Percentiles rank a stretch among this genome's conserved stretches.
Evolutionary conservation across 2,797 vertebrate species (phyloP).

Genomic region (Carapus acus): DNA sequence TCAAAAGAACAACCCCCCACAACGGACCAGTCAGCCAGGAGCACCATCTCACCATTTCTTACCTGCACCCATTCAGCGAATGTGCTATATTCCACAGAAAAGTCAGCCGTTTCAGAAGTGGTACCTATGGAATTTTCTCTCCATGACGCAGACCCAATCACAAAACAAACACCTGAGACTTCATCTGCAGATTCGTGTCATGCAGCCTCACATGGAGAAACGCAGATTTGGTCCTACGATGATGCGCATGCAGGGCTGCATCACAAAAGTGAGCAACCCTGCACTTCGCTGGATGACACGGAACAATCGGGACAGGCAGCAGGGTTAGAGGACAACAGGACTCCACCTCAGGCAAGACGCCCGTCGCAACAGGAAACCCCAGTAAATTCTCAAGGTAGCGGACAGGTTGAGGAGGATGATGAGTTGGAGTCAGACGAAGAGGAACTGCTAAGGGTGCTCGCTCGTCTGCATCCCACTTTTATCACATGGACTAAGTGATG

Average conservation of each 20-base stretch:
- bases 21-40: neutral
- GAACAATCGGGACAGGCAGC: conserved; percentile 18
- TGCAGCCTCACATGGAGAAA: too few relatives aligned
- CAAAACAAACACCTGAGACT: conserved; percentile 12
- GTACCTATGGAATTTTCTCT: conserved; percentile 45
- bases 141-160: conserved; percentile 27
- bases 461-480: conserved; percentile 59
- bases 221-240: too few relatives aligned
- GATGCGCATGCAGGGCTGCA: too few relatives aligned
- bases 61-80: too few relatives aligned
- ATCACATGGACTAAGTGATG: conserved; percentile 59
- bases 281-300: conserved; percentile 47
- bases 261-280: conserved; percentile 47
- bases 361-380: conserved; percentile 12
- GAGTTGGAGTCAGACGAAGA: conserved; percentile 58
- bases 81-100: too few relatives aligned
- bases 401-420: conserved; percentile 16
- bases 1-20: conserved; percentile 7
- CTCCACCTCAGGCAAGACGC: conserved; percentile 21
- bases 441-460: conserved; percentile 56
- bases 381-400: conserved; percentile 14
- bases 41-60: conserved; percentile 5
- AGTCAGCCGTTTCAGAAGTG: too few relatives aligned
- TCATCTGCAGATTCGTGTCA: neutral
- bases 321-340: neutral